Evolutionary conservation across 2,113 vertebrate species (phyloP).

Genomic region (Neomonachus schauinslandi): DNA sequence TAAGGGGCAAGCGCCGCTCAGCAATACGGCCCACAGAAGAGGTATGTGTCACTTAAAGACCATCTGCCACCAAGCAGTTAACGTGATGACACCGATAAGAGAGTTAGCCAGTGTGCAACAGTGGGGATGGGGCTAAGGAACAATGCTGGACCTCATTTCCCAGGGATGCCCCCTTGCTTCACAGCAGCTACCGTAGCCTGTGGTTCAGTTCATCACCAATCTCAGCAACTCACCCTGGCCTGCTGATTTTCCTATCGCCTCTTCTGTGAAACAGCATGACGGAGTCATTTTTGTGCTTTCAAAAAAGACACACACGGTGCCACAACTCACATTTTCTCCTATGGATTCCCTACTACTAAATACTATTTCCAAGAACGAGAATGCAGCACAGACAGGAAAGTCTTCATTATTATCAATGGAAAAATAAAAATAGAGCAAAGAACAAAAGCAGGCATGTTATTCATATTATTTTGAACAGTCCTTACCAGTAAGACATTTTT

Average conservation of each 20-base stretch:
- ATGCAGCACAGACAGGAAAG: slow-evolving; percentile 2
- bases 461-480: background rate
- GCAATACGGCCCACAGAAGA: slow-evolving; percentile 5
- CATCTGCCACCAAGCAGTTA: slow-evolving; percentile 54
- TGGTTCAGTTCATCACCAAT: slow-evolving; percentile 42
- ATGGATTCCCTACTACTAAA: slow-evolving; percentile 35
- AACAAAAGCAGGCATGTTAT: background rate
- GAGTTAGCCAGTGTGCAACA: background rate
- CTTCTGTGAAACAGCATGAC: slow-evolving; percentile 50
- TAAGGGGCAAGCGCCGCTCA: background rate
- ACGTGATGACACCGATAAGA: slow-evolving; percentile 53
- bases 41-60: background rate
- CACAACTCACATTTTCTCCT: slow-evolving; percentile 12
- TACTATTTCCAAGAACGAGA: slow-evolving; percentile 50
- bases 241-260: slow-evolving; percentile 56
- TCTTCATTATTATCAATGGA: slow-evolving; percentile 43
- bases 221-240: background rate
- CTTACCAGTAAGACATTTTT: background rate
- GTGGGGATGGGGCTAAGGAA: background rate
- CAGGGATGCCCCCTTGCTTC: background rate
- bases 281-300: slow-evolving; percentile 30
- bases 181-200: background rate
- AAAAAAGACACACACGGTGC: background rate
- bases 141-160: background rate
- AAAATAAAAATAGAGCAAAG: slow-evolving; percentile 56